Conservation (phyloP, 2,113 vertebrate species). For the Ranitomeya imitator region DNA sequence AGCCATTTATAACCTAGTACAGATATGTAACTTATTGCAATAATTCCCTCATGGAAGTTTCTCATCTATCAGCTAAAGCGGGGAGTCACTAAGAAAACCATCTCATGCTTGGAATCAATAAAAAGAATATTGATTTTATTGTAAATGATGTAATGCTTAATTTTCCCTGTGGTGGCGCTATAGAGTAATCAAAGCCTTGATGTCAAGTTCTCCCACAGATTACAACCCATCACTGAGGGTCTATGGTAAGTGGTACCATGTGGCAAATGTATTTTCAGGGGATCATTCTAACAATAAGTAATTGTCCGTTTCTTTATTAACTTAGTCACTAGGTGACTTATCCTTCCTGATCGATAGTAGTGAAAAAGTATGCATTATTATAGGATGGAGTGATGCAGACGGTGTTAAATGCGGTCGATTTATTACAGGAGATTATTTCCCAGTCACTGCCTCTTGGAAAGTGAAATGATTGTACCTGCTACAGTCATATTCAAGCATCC, state of each 20-base stretch:
- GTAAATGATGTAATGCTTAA: not conserved
- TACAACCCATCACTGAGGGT: not conserved
- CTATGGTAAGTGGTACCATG: not conserved
- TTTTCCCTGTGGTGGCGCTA: not conserved
- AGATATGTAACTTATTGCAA: no score
- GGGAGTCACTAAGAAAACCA: not conserved
- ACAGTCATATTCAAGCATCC: conserved; percentile 34
- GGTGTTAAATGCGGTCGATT: not conserved
- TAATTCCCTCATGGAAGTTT: no score
- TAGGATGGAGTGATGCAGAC: not conserved
- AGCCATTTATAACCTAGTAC: no score
- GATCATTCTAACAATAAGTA: not conserved
- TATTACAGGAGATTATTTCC: conserved; percentile 22
- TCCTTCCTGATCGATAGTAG: no score
- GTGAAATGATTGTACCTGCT: conserved; percentile 30
- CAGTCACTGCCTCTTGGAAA: conserved; percentile 38
- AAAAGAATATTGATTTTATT: not conserved
- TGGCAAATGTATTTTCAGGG: not conserved
- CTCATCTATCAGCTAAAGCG: not conserved
- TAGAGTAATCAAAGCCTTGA: not conserved
- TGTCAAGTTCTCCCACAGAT: not conserved
- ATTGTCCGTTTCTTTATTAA: not conserved
- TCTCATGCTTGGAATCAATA: not conserved
- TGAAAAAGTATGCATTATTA: not conserved
- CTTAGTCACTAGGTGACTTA: not conserved